Evolutionary conservation across 2,888 invertebrate species (phyloP), one percentile per base, ranked within the genome.

Genomic region (Xylota sylvarum): DNA sequence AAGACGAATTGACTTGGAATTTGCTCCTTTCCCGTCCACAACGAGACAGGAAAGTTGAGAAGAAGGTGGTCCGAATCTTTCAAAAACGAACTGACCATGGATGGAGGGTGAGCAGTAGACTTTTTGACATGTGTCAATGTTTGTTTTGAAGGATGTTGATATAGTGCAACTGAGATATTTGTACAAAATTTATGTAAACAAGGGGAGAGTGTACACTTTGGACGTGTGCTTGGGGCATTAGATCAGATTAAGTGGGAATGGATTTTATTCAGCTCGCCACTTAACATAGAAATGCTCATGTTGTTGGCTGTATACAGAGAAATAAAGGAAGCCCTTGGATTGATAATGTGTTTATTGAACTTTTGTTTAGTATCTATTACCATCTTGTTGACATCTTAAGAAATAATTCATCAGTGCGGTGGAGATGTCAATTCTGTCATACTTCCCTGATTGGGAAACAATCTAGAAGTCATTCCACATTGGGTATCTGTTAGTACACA

Each of bases 101-200:
- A 10, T 10, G 17, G 37, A n/a, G 40, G 40, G 65, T 6, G 19
- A 23, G 35, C 1, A 10, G n/a, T 5, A n/a, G 23, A 56, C 60
- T 72, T 37, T 60, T 46, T n/a, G 48, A 50, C 60, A 72, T 60
- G 48, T 60, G 58, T 48, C 72, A 72, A 60, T 60, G 27, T 72
- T 72, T 72, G 60, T 37, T 58, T 50, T 72, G 23, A 27, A 48
- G 23, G 46, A 37, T 58, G 70, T 70, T 58, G 70, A 70, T 32
- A 58, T 32, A 58, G 37, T 43, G 30, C 27, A 70, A 46, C 43
- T 70, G 19, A 65, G 62, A 23, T 60, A 46, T 64, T 64, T 27
- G 30, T n/a, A 27, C 10, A 52, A 40, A 40, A 40, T 35, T 50
- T 50, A 48, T 46, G 64, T 12, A 48, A 48, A 65, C 19, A 65